These are phyloP conservation scores for Desmophyllum pertusum DNA, from an alignment of 92 coral and sea anemone species.

Conservation along the genomic window DNA sequence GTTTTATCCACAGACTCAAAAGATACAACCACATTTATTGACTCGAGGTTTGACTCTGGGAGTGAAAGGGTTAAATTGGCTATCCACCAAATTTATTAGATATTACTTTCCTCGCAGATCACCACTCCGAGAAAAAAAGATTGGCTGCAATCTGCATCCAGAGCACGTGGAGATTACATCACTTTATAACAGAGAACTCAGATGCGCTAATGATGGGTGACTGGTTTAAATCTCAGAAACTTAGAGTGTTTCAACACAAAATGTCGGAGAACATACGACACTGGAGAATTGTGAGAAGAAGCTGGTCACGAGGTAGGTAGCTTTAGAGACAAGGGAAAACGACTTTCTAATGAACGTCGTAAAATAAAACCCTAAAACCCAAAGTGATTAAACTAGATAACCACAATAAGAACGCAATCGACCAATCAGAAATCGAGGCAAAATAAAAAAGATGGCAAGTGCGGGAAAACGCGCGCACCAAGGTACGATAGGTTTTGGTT, in stretches of 20 bases:
- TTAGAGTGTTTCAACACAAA: constrained; percentile 63
- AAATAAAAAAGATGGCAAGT: too few species aligned
- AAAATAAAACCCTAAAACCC: too few species aligned
- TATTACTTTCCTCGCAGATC: constrained; percentile 48
- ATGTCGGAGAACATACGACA: constrained; percentile 58
- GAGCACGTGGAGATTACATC: constrained; percentile 83
- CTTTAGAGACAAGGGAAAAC: neutral
- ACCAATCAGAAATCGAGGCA: too few species aligned
- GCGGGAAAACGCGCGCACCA: too few species aligned
- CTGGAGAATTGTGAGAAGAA: constrained; percentile 73
- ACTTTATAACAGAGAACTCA: constrained; percentile 66
- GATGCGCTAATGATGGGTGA: constrained; percentile 70
- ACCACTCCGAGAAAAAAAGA: constrained; percentile 55
- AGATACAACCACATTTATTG: too few species aligned
- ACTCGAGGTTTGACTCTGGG: too few species aligned
- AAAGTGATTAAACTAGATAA: too few species aligned
- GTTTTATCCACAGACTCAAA: too few species aligned
- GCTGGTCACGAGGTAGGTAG: constrained; percentile 81
- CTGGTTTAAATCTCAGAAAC: constrained; percentile 70
- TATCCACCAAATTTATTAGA: too few species aligned
- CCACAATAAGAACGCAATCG: too few species aligned
- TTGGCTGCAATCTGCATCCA: constrained; percentile 90
- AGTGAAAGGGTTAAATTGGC: too few species aligned
- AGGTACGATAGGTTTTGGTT: too few species aligned
- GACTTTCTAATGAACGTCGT: neutral